Base-by-base conservation (phyloP, 2,888 invertebrate genomes). In the Heliconius cydno region DNA sequence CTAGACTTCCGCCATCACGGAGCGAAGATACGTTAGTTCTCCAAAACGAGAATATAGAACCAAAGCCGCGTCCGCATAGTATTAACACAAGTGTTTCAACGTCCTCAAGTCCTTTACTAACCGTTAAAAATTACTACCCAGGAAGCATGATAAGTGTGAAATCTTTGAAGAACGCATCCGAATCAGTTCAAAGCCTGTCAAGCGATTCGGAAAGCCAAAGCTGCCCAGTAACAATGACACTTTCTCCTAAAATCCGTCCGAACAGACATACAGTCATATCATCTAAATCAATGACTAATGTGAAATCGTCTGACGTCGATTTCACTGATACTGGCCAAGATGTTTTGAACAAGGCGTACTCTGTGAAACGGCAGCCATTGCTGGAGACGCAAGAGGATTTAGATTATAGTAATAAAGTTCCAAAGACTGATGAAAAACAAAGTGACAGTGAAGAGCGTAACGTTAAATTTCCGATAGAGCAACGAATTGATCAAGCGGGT, bases 21-120 rank as follows among this genome's bases (percentile, higher is more conserved):
- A 98, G 98, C 82, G 98, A 98, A 88, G 98, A 98, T 86, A 97
- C 97, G 0, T 90, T 98, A 10, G 95, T 96, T 1, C 86, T 93
- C 0, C 92, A 95, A 84, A 92, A 92, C 80, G 92, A 94, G 82
- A 93, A 87, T 76, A 85, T 89, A 0, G 89, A 93, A 84, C 87
- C 95, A 1, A 96, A 96, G 73, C 94, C 95, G 68, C 94, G 96
- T 82, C 95, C 96, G 5, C 96, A 96, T 83, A 96, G 96, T 74
- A 95, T 96, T 82, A 94, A 93, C 80, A 94, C 96, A 0, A 97
- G 95, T 86, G 95, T 95, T 78, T 97, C 96, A 6, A 97, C 96
- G 19, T 96, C 96, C 72, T 97, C 97, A 1, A 97, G 97, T 86
- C 97, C 97, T 0, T 91, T 97, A 75, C 88, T 97, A 78, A 96